Percentiles rank a stretch among this genome's conserved stretches.
Conservation (phyloP, 2,113 vertebrate genomes). For the Pygoscelis antarcticus region DNA sequence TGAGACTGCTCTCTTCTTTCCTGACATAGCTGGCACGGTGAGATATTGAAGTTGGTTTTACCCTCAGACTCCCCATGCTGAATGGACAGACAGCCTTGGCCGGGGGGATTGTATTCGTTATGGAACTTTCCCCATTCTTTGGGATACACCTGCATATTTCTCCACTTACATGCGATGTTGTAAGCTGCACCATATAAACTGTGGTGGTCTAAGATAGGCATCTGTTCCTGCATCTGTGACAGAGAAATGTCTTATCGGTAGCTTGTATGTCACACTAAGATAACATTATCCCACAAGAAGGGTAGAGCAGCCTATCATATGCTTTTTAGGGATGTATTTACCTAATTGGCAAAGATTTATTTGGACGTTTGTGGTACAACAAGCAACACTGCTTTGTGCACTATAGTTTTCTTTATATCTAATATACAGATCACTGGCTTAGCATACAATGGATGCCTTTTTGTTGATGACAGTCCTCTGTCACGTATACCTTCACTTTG, state of each 20-base stretch:
- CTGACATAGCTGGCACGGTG: neutral
- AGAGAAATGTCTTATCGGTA: neutral
- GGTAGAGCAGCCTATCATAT: neutral
- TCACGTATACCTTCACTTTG: neutral
- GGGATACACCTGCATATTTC: neutral
- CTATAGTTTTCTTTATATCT: neutral
- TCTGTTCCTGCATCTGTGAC: neutral
- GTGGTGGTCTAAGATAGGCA: neutral
- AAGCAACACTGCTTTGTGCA: neutral
- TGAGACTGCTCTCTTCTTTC: neutral
- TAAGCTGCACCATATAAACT: neutral
- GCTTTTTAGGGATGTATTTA: neutral
- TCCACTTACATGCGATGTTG: neutral
- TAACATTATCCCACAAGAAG: neutral
- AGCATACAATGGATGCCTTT: neutral
- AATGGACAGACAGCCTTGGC: neutral
- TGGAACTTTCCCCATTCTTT: neutral
- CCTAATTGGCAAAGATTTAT: neutral
- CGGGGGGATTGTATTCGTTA: neutral
- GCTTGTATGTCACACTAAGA: neutral
- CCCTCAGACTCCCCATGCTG: neutral
- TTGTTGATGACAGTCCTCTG: neutral
- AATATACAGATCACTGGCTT: neutral
- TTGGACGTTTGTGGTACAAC: neutral
- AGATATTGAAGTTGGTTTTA: neutral